These are phyloP conservation scores for Acanthococcus lagerstroemiae DNA, from an alignment of 2,888 invertebrate species.

Conservation along the genomic window DNA sequence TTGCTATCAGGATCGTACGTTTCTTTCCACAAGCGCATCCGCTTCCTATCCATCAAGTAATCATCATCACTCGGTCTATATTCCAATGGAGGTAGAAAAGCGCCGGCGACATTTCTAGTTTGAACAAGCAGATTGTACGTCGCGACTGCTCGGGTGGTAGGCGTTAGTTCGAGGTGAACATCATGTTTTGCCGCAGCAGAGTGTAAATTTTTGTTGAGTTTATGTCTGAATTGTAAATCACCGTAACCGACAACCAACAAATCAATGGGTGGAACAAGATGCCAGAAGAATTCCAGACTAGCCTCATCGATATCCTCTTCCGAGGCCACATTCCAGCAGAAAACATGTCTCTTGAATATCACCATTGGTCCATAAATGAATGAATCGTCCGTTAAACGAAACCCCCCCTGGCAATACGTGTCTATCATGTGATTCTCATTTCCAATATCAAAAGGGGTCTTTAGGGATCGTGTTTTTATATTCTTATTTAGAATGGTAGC, in stretches of 20 bases:
- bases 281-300: conserved; percentile 10
- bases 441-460: too few relatives aligned
- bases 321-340: conserved; percentile 2
- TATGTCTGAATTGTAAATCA: background rate
- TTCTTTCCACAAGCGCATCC: too few relatives aligned
- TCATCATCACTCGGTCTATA: background rate
- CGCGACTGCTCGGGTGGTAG: background rate
- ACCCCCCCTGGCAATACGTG: background rate
- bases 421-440: background rate
- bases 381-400: background rate
- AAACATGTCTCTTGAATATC: background rate
- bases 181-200: background rate
- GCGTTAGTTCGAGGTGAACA: background rate
- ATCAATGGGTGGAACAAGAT: conserved; percentile 2
- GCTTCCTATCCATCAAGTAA: too few relatives aligned
- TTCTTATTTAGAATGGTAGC: background rate
- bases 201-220: background rate
- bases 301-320: background rate
- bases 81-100: conserved; percentile 5
- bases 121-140: background rate
- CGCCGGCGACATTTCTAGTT: conserved; percentile 12
- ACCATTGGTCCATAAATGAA: conserved; percentile 17
- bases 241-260: background rate
- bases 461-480: too few relatives aligned
- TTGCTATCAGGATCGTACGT: too few relatives aligned